A percentile compares a stretch with the other conserved stretches of the same genome.
Conservation (phyloP, 2,113 vertebrate species). For the Mystacornis crossleyi region DNA sequence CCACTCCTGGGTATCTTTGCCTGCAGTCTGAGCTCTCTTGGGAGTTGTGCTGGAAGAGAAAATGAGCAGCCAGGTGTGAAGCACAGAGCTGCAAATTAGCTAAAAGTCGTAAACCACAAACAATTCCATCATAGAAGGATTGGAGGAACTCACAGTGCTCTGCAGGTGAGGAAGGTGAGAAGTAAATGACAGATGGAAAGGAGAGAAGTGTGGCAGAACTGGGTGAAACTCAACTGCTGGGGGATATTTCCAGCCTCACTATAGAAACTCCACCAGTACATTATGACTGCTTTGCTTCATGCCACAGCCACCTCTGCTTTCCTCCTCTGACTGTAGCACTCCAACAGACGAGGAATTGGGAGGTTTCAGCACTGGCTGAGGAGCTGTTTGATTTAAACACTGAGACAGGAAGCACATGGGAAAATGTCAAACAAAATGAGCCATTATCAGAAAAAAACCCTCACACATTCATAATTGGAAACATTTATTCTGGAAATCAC, state of each 20-base stretch:
- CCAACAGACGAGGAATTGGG: neutral
- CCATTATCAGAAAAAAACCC: neutral
- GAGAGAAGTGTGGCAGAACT: neutral
- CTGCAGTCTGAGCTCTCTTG: neutral
- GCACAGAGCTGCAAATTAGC: neutral
- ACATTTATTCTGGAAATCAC: neutral
- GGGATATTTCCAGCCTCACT: neutral
- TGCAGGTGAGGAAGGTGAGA: neutral
- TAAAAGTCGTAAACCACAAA: neutral
- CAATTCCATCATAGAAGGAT: neutral
- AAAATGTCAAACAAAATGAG: neutral
- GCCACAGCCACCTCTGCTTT: neutral
- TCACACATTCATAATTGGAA: neutral
- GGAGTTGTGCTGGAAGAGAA: neutral
- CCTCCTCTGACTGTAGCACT: neutral
- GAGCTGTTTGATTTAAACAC: neutral
- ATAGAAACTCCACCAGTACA: rapidly evolving
- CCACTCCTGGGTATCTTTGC: neutral
- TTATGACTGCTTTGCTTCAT: neutral
- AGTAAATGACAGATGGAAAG: neutral
- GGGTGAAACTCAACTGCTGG: neutral
- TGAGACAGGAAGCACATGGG: neutral
- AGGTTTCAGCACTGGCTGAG: neutral
- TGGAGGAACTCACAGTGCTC: neutral
- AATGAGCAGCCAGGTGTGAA: neutral